phyloP scores from a whole-genome alignment of 2,888 invertebrate genomes.

The Drosophila formosana region DNA sequence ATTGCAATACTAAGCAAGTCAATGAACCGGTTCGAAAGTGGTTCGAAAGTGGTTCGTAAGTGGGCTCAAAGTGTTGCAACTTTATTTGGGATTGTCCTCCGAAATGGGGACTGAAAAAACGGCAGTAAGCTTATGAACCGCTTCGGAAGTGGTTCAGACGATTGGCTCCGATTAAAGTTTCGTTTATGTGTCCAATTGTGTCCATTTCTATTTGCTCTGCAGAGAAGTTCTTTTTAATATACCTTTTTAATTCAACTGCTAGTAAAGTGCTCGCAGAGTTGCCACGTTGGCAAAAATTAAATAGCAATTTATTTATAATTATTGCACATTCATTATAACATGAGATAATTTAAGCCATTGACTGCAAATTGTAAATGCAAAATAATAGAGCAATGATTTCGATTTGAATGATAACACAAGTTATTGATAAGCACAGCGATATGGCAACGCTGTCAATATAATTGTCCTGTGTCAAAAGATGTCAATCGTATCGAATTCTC shows the following conservation, averaged over 20 bases:
- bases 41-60: neutral
- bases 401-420: no score
- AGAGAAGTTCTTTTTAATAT: no score
- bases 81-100: neutral
- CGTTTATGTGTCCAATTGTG: no score
- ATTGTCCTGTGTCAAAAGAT: neutral
- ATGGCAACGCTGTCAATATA: slow-evolving; percentile 3
- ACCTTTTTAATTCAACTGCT: no score
- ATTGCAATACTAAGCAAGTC: neutral
- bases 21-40: slow-evolving; percentile 4
- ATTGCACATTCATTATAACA: no score
- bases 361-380: no score
- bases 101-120: neutral
- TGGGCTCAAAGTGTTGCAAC: neutral
- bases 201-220: no score
- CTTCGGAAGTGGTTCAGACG: neutral
- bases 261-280: neutral
- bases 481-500: neutral
- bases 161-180: no score
- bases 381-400: no score
- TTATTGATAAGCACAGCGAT: neutral
- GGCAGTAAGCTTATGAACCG: neutral
- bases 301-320: no score
- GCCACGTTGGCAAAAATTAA: neutral
- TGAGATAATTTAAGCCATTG: no score